A percentile compares a stretch with the other conserved stretches of the same genome.
These are phyloP conservation scores for Enhydra lutris DNA, from an alignment of 2,113 vertebrate genomes.

Conservation along the genomic window DNA sequence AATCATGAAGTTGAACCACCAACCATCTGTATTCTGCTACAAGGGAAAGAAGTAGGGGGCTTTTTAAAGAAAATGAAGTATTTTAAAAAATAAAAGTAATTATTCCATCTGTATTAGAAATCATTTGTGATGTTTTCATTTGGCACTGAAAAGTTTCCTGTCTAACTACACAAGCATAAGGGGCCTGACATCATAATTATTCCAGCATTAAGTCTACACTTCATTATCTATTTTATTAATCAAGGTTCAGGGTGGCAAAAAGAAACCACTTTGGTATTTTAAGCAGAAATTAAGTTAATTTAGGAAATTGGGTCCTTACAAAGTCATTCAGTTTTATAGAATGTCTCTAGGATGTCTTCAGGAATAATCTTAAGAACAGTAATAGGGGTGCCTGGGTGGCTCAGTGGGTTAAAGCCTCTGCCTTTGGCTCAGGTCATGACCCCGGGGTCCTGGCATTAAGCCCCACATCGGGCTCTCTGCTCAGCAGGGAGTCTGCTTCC, in stretches of 20 bases:
- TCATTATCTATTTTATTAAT: not conserved
- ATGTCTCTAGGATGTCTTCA: not conserved
- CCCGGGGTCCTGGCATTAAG: too few species aligned
- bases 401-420: too few species aligned
- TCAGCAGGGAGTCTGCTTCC: too few species aligned
- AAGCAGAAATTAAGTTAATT: not conserved
- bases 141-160: not conserved
- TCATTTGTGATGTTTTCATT: not conserved
- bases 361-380: not conserved
- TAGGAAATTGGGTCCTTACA: not conserved
- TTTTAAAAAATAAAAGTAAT: not conserved
- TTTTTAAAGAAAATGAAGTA: slow-evolving; percentile 5
- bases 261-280: not conserved
- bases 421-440: too few species aligned
- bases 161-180: not conserved
- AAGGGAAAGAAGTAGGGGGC: not conserved
- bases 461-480: too few species aligned
- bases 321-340: not conserved
- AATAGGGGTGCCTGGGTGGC: not conserved
- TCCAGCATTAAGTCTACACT: not conserved
- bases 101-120: not conserved
- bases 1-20: not conserved
- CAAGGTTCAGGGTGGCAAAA: not conserved
- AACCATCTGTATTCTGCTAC: not conserved
- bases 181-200: not conserved